Evolutionary conservation across 1,140 invertebrate species (phyloP).

Genomic region (Nephila pilipes): DNA sequence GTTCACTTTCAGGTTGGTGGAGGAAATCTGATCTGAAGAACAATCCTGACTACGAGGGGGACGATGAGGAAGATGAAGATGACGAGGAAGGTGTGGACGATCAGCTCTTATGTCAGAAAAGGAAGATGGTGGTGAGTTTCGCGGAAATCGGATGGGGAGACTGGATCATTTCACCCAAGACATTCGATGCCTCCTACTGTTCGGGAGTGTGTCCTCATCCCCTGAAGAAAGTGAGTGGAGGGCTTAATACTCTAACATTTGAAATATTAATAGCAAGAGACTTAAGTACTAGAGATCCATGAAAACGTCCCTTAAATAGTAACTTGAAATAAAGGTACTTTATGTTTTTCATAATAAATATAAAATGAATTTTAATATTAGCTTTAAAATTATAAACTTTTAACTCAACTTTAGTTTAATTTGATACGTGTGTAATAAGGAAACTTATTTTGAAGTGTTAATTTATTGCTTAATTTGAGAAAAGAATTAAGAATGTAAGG

Average conservation of each 20-base stretch:
- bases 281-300: too few relatives aligned
- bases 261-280: background rate
- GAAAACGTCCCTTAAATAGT: background rate
- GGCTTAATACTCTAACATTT: too few relatives aligned
- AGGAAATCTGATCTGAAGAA: slow-evolving; percentile 46
- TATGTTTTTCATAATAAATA: background rate
- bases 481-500: too few relatives aligned
- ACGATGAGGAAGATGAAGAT: slow-evolving; percentile 37
- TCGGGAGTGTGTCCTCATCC: slow-evolving; percentile 91
- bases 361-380: too few relatives aligned
- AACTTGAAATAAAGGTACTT: background rate
- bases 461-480: too few relatives aligned
- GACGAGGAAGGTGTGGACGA: slow-evolving; percentile 1
- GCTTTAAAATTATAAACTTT: too few relatives aligned
- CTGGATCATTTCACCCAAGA: slow-evolving; percentile 96
- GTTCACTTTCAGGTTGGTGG: slow-evolving; percentile 18
- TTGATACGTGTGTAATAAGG: too few relatives aligned
- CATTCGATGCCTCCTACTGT: slow-evolving; percentile 95
- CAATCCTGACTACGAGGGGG: slow-evolving; percentile 61
- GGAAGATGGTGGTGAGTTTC: slow-evolving; percentile 96
- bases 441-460: too few relatives aligned
- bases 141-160: slow-evolving; percentile 97
- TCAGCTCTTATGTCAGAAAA: slow-evolving; percentile 86
- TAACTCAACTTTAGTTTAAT: too few relatives aligned
- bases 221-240: slow-evolving; percentile 53